Conservation (phyloP, 2,797 vertebrate species). For the Pantherophis vulpinus region DNA sequence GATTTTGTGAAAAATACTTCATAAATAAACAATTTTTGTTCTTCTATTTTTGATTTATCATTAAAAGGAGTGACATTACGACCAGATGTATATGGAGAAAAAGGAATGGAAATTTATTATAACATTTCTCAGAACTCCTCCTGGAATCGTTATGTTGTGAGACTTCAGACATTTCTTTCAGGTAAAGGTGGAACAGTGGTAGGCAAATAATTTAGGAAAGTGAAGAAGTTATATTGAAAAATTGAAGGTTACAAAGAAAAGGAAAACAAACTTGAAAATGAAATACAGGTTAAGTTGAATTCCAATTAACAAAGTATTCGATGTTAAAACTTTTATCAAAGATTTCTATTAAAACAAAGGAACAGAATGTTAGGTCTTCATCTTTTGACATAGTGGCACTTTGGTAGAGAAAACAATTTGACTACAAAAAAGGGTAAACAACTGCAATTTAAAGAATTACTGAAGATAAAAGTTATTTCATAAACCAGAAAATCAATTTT, state of each 20-base stretch:
- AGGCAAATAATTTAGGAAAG: background rate
- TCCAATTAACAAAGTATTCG: background rate
- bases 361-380: background rate
- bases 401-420: background rate
- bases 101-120: slow-evolving; percentile 78
- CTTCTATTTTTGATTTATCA: slow-evolving; percentile 11
- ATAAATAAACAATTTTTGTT: background rate
- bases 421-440: background rate
- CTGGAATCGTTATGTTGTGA: slow-evolving; percentile 72
- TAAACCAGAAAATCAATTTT: background rate
- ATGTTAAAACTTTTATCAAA: background rate
- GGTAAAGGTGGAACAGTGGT: slow-evolving; percentile 60
- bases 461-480: background rate
- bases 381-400: background rate
- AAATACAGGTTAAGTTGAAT: background rate
- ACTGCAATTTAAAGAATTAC: background rate
- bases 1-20: background rate
- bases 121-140: slow-evolving; percentile 75
- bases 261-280: background rate
- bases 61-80: slow-evolving; percentile 85
- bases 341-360: background rate
- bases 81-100: slow-evolving; percentile 79
- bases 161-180: slow-evolving; percentile 75
- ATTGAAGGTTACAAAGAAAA: background rate
- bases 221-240: background rate